These are phyloP conservation scores for Nomada goodeniana DNA, from an alignment of 2,888 invertebrate genomes.

Conservation along the genomic window DNA sequence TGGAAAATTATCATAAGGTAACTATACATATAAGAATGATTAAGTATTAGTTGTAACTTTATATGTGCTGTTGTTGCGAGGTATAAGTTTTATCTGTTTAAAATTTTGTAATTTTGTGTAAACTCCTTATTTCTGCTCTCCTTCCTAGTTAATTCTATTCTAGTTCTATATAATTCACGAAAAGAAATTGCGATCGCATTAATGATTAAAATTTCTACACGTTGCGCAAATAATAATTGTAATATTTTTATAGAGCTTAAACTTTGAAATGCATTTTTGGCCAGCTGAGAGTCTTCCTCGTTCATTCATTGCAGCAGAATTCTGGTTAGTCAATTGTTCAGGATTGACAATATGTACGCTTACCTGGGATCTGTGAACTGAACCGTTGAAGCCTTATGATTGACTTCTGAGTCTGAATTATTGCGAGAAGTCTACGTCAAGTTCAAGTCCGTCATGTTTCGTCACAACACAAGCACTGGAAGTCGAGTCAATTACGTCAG, in stretches of 20 bases:
- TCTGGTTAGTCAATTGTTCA: constrained; percentile 78
- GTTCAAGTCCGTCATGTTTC: constrained; percentile 80
- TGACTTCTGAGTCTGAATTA: constrained; percentile 74
- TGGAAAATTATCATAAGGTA: constrained; percentile 71
- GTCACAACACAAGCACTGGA: constrained; percentile 82
- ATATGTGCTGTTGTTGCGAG: constrained; percentile 78
- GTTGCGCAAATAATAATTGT: constrained; percentile 74
- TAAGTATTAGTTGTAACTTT: constrained; percentile 71
- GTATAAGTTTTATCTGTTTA: constrained; percentile 69
- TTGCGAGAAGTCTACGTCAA: constrained; percentile 79
- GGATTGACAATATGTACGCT: constrained; percentile 75
- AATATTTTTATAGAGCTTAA: constrained; percentile 77
- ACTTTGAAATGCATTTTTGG: constrained; percentile 75
- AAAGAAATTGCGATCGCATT: constrained; percentile 71
- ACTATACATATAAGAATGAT: constrained; percentile 63
- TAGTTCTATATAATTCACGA: constrained; percentile 75
- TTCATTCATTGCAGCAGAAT: constrained; percentile 79
- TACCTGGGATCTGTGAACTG: constrained; percentile 76
- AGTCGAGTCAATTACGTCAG: constrained; percentile 82
- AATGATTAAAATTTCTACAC: constrained; percentile 67
- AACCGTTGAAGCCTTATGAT: constrained; percentile 72
- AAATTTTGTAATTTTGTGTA: constrained; percentile 76
- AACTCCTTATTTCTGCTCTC: constrained; percentile 77
- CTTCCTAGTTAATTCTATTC: constrained; percentile 75
- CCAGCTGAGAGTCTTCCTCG: constrained; percentile 78